Evolutionary conservation across 2,113 vertebrate species (phyloP), one percentile per base, ranked within the genome.

Genomic region (Seriola quinqueradiata): DNA sequence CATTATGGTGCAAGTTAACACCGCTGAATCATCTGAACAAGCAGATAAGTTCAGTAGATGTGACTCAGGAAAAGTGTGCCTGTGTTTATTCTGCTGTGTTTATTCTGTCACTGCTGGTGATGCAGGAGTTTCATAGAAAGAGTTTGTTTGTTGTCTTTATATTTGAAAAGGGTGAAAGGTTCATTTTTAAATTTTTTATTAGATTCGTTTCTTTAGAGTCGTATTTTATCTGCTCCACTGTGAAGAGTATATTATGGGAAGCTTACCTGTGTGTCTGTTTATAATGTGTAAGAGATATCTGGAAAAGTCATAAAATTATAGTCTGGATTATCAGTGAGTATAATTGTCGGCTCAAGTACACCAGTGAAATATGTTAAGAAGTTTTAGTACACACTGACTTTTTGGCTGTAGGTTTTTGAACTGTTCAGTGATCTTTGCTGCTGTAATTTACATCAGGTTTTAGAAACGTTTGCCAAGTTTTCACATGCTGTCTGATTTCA

Each of bases 311-410:
- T 60, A 14, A 36, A 32, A 28, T 17, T 14, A 34, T 34, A 9
- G 8, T 75, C 8, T 55, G 23, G n/a, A 36, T 70, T 75, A 61
- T 78, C 11, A 58, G 48, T 58, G 7, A 65, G n/a, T 36, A 71
- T 32, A 32, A 36, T 7, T 71, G 17, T 55, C 40, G 4, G 7
- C 8, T 48, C 0, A 9, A 28, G 5, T 19, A 1, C 9, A 13
- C 2, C 7, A 40, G 14, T 46, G 44, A 54, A 21, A 63, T 36
- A 19, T 14, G 5, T 76, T 46, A 0, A n/a, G 3, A 28, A 55
- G 12, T 84, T 68, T 69, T 0, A n/a, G 3, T 5, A 17, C 7
- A 19, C 0, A 21, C 8, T 10, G 34, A 64, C 13, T 40, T 72
- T 40, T 23, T 21, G 52, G 2, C 68, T 9, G 3, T 2, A 13